Conservation (phyloP, 2,113 vertebrate genomes). For the Hyperopisus bebe region DNA sequence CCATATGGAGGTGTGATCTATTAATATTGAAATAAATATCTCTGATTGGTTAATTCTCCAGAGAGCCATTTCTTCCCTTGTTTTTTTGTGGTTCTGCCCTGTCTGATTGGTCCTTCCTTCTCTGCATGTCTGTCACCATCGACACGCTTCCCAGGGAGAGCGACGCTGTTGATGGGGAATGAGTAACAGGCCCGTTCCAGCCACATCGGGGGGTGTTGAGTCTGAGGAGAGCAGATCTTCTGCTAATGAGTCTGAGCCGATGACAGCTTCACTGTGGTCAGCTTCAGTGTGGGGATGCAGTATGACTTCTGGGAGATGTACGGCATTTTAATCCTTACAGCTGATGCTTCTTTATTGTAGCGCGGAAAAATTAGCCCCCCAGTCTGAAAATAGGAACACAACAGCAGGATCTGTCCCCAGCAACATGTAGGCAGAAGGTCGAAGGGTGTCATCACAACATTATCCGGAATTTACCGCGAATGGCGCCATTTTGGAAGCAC, state of each 20-base stretch:
- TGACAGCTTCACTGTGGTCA: slow-evolving; percentile 52
- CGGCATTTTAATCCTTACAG: neutral
- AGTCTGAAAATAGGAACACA: neutral
- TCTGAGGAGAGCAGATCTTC: slow-evolving; percentile 35
- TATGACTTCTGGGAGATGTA: neutral
- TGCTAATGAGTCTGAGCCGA: slow-evolving; percentile 54
- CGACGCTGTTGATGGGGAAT: neutral
- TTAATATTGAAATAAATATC: neutral
- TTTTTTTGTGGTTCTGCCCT: neutral
- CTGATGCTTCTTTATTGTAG: neutral
- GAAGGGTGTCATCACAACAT: neutral
- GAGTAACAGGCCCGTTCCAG: neutral
- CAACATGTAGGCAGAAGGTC: neutral
- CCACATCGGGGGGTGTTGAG: slow-evolving; percentile 17
- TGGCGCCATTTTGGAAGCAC: neutral
- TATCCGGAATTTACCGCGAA: neutral
- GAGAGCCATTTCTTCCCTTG: neutral
- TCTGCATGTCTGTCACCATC: neutral
- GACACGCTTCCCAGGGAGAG: neutral
- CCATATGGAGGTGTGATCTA: neutral
- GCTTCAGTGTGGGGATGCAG: neutral
- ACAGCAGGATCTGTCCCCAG: neutral
- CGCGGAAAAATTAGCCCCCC: neutral
- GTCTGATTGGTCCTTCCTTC: neutral
- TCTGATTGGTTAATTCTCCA: neutral